phyloP scores from a whole-genome alignment of 2,797 vertebrate species.

The Manis javanica region DNA sequence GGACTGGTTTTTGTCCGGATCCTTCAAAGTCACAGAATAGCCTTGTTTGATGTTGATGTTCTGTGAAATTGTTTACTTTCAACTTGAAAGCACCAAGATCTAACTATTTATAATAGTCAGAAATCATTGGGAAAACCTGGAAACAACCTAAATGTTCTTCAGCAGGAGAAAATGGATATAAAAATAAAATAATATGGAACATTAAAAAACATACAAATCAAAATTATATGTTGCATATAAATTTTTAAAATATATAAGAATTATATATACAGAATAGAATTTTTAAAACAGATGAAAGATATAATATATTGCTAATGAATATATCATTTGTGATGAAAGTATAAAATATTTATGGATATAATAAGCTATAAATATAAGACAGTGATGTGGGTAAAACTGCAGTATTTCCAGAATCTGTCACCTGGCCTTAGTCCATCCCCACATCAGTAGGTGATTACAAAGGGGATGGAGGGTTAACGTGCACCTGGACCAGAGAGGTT shows the following conservation, averaged over 20 bases:
- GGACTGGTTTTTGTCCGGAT: constrained; percentile 18
- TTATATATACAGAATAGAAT: neutral
- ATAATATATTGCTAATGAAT: neutral
- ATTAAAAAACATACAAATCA: neutral
- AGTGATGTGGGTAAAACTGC: neutral
- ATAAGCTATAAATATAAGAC: neutral
- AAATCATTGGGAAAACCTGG: neutral
- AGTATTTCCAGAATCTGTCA: too few species aligned
- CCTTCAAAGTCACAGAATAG: neutral
- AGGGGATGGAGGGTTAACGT: too few species aligned
- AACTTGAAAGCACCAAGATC: neutral
- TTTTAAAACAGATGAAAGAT: neutral
- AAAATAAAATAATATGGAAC: neutral
- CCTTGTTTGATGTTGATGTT: neutral
- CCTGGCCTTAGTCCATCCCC: too few species aligned
- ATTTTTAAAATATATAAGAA: neutral
- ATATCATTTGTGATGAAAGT: neutral
- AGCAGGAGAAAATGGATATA: neutral
- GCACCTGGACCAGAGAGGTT: too few species aligned
- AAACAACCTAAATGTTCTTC: neutral
- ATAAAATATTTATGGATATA: neutral
- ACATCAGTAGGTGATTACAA: too few species aligned
- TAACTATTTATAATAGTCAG: neutral
- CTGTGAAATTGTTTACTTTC: constrained; percentile 37
- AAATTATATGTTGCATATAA: neutral